phyloP scores from a whole-genome alignment of 2,888 invertebrate genomes.

The Cheilosia impressa region DNA sequence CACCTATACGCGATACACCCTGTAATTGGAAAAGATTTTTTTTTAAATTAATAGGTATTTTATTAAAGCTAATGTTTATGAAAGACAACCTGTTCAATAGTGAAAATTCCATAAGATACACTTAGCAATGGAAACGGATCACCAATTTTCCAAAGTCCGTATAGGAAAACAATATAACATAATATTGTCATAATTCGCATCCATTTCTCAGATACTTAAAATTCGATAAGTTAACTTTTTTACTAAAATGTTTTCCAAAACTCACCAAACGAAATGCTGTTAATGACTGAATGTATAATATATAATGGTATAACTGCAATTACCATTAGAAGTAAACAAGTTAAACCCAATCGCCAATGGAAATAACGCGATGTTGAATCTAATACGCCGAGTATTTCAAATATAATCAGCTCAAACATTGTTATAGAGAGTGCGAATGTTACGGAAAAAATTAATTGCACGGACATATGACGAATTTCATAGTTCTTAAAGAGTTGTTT shows the following conservation, averaged over 20 bases:
- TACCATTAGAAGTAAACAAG: conserved; percentile 95
- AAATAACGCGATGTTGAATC: conserved; percentile 90
- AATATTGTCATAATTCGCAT: conserved; percentile 91
- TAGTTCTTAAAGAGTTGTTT: conserved; percentile 98
- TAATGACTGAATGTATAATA: conserved; percentile 96
- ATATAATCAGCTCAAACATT: conserved; percentile 99
- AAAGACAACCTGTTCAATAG: conserved; percentile 80
- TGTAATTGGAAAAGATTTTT: conserved; percentile 82
- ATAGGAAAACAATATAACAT: conserved; percentile 95
- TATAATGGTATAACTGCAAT: conserved; percentile 98
- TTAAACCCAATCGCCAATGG: conserved; percentile 97
- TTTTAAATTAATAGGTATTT: neutral
- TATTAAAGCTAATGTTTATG: neutral
- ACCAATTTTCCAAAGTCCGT: conserved; percentile 99
- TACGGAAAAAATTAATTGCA: conserved; percentile 97
- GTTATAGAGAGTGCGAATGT: conserved; percentile 98
- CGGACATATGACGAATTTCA: conserved; percentile 97
- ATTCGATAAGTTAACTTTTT: neutral
- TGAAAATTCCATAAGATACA: conserved; percentile 95
- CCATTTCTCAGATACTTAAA: conserved; percentile 89
- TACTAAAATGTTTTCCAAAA: conserved; percentile 4
- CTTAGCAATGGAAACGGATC: conserved; percentile 99
- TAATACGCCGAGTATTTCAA: conserved; percentile 97
- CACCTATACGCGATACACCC: conserved; percentile 98
- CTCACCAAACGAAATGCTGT: conserved; percentile 93